These are phyloP conservation scores for Pseudomyrmex dendroicus DNA, from an alignment of 1,140 invertebrate species.

Conservation along the genomic window DNA sequence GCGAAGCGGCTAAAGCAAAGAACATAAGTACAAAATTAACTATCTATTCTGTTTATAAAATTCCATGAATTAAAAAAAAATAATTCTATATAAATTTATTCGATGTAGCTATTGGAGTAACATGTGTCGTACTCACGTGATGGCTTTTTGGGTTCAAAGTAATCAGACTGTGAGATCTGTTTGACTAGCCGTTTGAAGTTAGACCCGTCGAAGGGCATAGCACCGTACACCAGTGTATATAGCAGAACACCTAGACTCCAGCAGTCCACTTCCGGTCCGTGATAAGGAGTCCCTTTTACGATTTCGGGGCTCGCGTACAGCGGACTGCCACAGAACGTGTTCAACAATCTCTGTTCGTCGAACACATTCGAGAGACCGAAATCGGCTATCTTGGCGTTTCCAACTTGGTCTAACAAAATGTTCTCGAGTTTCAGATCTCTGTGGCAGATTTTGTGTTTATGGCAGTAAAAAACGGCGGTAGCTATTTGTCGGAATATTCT, in stretches of 20 bases:
- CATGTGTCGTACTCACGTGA: slow-evolving; percentile 89
- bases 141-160: slow-evolving; percentile 97
- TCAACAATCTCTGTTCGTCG: slow-evolving; percentile 94
- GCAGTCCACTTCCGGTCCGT: slow-evolving; percentile 97
- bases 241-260: slow-evolving; percentile 99
- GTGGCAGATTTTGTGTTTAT: slow-evolving; percentile 99
- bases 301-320: slow-evolving; percentile 99
- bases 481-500: slow-evolving; percentile 98
- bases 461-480: slow-evolving; percentile 99
- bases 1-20: slow-evolving; percentile 92
- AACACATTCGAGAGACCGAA: slow-evolving; percentile 99
- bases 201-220: slow-evolving; percentile 99
- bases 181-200: slow-evolving; percentile 98
- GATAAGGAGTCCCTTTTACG: slow-evolving; percentile 98
- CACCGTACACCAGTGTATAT: slow-evolving; percentile 99
- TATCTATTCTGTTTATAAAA: no score
- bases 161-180: slow-evolving; percentile 98
- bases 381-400: slow-evolving; percentile 99
- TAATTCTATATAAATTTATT: no score
- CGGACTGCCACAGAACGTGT: slow-evolving; percentile 99
- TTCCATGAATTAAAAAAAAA: no score
- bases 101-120: not conserved
- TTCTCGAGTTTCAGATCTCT: slow-evolving; percentile 99
- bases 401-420: slow-evolving; percentile 97
- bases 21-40: not conserved